A percentile compares a stretch with the other conserved stretches of the same genome.
These are phyloP conservation scores for Cercopithecus mona DNA, from an alignment of 2,113 vertebrate genomes.

Conservation along the genomic window DNA sequence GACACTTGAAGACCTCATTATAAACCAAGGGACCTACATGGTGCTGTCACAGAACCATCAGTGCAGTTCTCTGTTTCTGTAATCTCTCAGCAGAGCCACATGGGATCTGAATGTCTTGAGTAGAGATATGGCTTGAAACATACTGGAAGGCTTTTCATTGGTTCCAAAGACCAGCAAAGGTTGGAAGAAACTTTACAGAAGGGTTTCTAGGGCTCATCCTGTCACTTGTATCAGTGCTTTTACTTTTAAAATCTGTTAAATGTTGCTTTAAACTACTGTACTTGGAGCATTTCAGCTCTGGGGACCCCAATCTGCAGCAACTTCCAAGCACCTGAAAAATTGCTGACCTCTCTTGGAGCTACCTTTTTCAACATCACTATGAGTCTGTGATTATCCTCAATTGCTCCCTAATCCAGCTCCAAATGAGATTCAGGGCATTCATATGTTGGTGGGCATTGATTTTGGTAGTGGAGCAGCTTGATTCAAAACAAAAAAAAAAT, in stretches of 20 bases:
- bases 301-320: neutral
- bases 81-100: neutral
- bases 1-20: neutral
- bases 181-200: neutral
- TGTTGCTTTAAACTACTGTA: neutral
- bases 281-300: neutral
- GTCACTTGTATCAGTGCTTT: neutral
- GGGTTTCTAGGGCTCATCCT: neutral
- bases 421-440: neutral
- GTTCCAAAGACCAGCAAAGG: neutral
- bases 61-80: neutral
- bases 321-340: neutral
- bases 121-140: neutral
- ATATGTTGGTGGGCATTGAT: neutral
- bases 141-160: neutral
- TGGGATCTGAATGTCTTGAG: neutral
- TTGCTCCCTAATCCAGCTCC: neutral
- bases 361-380: neutral
- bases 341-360: neutral
- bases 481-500: neutral
- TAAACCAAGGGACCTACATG: neutral
- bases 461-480: neutral
- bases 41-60: neutral
- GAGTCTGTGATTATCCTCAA: neutral
- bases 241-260: constrained; percentile 11